Conservation (phyloP, 2,113 vertebrate species). For the Corvus hawaiiensis region DNA sequence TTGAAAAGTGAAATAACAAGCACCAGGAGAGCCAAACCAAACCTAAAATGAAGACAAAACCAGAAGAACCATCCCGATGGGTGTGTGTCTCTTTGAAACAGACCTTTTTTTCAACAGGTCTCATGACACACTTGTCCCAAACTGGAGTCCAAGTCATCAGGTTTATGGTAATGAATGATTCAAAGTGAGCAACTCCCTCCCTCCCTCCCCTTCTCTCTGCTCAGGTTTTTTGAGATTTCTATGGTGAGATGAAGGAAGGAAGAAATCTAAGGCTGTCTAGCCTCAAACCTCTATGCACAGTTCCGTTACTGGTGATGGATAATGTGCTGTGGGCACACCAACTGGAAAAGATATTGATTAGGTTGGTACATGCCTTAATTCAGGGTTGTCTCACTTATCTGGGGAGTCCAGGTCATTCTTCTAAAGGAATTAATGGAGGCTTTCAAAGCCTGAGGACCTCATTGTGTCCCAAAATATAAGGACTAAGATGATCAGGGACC, state of each 20-base stretch:
- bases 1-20: constrained; percentile 52
- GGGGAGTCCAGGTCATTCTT: neutral
- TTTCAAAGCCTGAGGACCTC: neutral
- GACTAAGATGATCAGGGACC: neutral
- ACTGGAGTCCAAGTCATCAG: constrained; percentile 40
- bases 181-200: neutral
- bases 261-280: neutral
- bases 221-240: neutral
- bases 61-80: constrained; percentile 45
- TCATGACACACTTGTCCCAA: constrained; percentile 32
- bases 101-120: constrained; percentile 31
- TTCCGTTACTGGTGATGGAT: neutral
- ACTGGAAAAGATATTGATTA: neutral
- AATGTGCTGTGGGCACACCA: neutral
- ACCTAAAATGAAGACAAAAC: constrained; percentile 54
- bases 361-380: neutral
- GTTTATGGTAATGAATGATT: constrained; percentile 39
- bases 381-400: neutral
- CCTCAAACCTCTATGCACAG: neutral
- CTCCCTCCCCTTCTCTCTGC: neutral
- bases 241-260: neutral
- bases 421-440: neutral
- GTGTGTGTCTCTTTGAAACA: constrained; percentile 48
- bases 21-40: constrained; percentile 61
- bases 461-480: neutral